Evolutionary conservation across 2,888 invertebrate genomes (phyloP).

Genomic region (Cheilosia pagana): DNA sequence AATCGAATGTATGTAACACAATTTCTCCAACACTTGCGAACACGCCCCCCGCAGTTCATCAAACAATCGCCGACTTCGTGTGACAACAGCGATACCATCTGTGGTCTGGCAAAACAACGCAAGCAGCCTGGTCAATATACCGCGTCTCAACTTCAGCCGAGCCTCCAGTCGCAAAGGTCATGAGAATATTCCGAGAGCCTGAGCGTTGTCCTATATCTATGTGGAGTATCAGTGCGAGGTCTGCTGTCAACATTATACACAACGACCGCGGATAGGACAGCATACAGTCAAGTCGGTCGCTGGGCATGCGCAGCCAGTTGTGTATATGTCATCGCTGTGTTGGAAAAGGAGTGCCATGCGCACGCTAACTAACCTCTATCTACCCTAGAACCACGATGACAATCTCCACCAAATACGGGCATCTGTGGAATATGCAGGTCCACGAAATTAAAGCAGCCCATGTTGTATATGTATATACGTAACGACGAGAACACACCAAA

Average conservation of each 20-base stretch:
- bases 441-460: constrained; percentile 46
- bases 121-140: neutral
- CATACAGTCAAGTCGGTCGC: neutral
- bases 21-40: constrained; percentile 8
- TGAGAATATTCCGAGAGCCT: constrained; percentile 29
- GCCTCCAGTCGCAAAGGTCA: constrained; percentile 39
- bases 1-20: neutral
- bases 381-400: constrained; percentile 49
- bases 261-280: neutral
- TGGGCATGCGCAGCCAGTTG: constrained; percentile 11
- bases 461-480: neutral
- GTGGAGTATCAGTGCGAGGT: constrained; percentile 31
- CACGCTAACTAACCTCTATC: constrained; percentile 47
- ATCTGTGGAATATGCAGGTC: constrained; percentile 59
- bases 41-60: constrained; percentile 3
- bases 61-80: constrained; percentile 14
- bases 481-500: neutral
- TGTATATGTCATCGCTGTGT: constrained; percentile 2
- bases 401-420: constrained; percentile 66
- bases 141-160: constrained; percentile 31
- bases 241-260: neutral
- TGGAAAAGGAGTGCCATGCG: constrained; percentile 56
- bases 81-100: neutral
- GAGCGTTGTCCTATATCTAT: constrained; percentile 43
- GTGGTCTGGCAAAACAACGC: neutral